Evolutionary conservation across 2,113 vertebrate genomes (phyloP).

Genomic region (Hypomesus transpacificus): DNA sequence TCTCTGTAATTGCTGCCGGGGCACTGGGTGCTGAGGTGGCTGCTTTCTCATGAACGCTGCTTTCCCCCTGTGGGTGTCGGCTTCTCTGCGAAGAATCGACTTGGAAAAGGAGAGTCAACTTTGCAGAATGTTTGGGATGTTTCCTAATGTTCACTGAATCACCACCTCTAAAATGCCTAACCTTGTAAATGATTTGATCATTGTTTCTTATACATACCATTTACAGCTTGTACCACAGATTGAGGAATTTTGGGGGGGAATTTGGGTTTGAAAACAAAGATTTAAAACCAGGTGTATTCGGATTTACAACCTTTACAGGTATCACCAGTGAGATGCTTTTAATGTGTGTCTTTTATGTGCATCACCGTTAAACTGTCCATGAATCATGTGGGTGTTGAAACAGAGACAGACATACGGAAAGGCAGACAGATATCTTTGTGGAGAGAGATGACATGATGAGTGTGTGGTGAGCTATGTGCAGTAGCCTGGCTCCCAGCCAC

Average conservation of each 20-base stretch:
- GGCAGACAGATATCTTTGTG: constrained; percentile 53
- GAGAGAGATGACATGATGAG: constrained; percentile 52
- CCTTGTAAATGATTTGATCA: too few species aligned
- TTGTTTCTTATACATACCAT: too few species aligned
- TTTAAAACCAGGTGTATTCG: too few species aligned
- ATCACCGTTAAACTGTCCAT: constrained; percentile 59
- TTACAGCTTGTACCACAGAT: too few species aligned
- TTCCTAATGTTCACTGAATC: too few species aligned
- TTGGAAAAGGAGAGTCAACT: constrained; percentile 20
- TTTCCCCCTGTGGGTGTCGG: too few species aligned
- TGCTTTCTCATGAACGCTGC: neutral
- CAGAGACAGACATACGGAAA: constrained; percentile 22
- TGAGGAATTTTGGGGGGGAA: too few species aligned
- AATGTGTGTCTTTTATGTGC: neutral
- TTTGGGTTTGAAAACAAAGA: too few species aligned
- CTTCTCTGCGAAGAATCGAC: constrained; percentile 33
- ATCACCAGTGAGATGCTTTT: constrained; percentile 32
- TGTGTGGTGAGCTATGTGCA: constrained; percentile 56
- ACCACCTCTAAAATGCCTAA: too few species aligned
- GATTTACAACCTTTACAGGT: constrained; percentile 55
- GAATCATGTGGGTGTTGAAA: constrained; percentile 44
- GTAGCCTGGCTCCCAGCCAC: constrained; percentile 49
- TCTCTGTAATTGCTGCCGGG: constrained; percentile 29
- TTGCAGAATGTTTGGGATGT: too few species aligned
- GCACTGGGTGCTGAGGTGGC: constrained; percentile 15